Percentiles rank a stretch among this genome's conserved stretches.
Conservation (phyloP, 2,797 vertebrate species). For the Artibeus jamaicensis region DNA sequence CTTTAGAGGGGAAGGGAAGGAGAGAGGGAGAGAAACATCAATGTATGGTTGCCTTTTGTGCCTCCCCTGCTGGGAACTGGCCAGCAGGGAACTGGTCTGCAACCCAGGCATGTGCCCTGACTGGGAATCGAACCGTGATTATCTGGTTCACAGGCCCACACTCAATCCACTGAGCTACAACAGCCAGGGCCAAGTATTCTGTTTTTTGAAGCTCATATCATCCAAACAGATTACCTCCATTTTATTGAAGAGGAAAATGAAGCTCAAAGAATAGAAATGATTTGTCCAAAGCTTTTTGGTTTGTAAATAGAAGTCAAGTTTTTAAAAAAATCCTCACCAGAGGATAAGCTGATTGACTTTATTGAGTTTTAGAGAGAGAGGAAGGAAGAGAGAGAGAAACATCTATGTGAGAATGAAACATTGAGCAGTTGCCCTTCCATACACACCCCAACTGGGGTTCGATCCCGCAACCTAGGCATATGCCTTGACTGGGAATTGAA, state of each 20-base stretch:
- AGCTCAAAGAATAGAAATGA: not conserved
- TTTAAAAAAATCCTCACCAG: not conserved
- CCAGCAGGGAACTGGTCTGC: no score
- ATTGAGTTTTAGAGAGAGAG: not conserved
- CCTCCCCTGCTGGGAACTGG: no score
- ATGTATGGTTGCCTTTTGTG: no score
- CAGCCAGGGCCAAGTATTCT: no score
- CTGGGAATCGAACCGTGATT: no score
- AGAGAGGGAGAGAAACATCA: no score
- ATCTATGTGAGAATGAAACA: not conserved
- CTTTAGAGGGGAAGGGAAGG: no score
- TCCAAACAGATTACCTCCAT: not conserved
- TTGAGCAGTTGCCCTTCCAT: not conserved
- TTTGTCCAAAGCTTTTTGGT: not conserved
- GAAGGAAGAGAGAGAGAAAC: not conserved
- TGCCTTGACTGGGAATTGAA: not conserved
- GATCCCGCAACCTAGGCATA: not conserved
- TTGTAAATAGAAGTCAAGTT: not conserved
- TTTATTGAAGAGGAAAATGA: not conserved
- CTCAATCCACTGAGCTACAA: no score
- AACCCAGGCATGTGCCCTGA: no score
- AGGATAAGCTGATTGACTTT: not conserved
- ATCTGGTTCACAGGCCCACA: no score
- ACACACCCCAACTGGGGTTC: not conserved
- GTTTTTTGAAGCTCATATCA: not conserved